Conservation (phyloP, 2,888 invertebrate genomes). For the Metacarcinus magister region DNA sequence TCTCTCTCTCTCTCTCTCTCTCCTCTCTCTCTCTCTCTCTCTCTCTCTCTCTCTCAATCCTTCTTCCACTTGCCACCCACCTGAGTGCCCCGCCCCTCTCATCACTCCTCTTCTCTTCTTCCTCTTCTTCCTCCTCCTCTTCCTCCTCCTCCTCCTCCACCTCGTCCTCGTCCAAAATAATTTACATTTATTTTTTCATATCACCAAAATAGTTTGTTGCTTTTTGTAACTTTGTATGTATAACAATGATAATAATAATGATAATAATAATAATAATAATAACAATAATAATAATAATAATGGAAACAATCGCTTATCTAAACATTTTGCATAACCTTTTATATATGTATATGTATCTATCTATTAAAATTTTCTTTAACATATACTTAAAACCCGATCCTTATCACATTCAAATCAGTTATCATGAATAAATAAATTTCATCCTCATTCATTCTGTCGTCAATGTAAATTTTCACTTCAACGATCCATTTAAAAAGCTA, state of each 20-base stretch:
- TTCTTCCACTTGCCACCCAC: neutral
- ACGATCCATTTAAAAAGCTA: too few species aligned
- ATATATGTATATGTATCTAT: neutral
- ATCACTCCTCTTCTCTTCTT: neutral
- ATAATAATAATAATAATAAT: neutral
- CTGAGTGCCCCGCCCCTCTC: neutral
- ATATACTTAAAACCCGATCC: neutral
- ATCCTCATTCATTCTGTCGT: too few species aligned
- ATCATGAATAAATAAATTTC: neutral
- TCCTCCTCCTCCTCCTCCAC: neutral
- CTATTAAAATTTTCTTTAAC: neutral
- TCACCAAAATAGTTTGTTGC: too few species aligned
- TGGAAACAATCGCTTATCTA: neutral
- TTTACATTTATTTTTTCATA: too few species aligned
- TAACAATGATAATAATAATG: neutral
- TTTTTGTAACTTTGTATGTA: neutral
- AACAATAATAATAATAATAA: too few species aligned
- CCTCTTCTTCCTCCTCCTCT: neutral
- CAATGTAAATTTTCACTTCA: too few species aligned
- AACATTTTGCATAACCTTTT: neutral
- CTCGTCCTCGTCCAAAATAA: neutral
- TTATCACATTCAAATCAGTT: neutral
- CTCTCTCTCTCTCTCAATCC: neutral
- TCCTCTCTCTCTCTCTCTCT: neutral
- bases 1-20: constrained; percentile 55